These are phyloP conservation scores for Leuctra nigra DNA, from an alignment of 2,888 invertebrate genomes.

Conservation along the genomic window DNA sequence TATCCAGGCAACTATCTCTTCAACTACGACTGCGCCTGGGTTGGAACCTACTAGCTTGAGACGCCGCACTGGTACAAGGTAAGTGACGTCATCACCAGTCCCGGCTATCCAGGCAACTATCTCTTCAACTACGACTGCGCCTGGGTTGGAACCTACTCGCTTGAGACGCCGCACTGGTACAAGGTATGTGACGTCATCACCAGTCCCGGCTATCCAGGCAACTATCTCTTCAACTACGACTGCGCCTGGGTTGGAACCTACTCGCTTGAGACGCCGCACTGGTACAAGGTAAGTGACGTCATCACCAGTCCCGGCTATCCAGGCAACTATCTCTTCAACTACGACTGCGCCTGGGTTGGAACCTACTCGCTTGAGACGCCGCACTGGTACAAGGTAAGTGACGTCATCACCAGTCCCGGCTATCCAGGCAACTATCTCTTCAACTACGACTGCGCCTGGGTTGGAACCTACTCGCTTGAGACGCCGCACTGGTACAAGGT, in stretches of 20 bases:
- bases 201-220: conserved; percentile 48
- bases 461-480: no score
- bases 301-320: conserved; percentile 56
- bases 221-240: conserved; percentile 49
- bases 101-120: conserved; percentile 47
- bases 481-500: no score
- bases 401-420: conserved; percentile 49
- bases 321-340: conserved; percentile 47
- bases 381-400: no score
- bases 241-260: conserved; percentile 84
- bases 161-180: no score
- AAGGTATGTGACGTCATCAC: no score
- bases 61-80: no score
- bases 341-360: conserved; percentile 50
- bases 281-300: conserved; percentile 37
- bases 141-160: no score
- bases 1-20: conserved; percentile 46
- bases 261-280: no score
- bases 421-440: conserved; percentile 46
- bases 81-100: conserved; percentile 50
- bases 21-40: conserved; percentile 67
- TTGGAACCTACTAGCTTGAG: no score
- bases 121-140: conserved; percentile 58
- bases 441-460: conserved; percentile 67
- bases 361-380: no score